Evolutionary conservation across 1,140 invertebrate species (phyloP).

Genomic region (Riptortus pedestris): DNA sequence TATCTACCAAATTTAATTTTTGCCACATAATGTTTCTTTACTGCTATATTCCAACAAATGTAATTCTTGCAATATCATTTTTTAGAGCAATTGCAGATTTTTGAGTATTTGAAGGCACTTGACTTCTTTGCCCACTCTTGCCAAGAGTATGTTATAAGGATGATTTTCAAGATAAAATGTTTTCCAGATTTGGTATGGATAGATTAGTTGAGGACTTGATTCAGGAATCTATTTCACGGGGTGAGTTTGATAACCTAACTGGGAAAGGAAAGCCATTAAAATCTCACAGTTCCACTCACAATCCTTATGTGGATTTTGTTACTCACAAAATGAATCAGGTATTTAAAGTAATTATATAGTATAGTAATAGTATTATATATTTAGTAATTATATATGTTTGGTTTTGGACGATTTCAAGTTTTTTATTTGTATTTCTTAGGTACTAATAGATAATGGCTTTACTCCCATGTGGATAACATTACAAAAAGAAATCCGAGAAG

Average conservation of each 20-base stretch:
- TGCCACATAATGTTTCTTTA: too few species aligned
- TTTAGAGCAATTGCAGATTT: too few species aligned
- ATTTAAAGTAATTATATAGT: slow-evolving; percentile 30
- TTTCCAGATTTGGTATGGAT: slow-evolving; percentile 62
- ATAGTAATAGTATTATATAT: neutral
- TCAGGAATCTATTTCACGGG: slow-evolving; percentile 76
- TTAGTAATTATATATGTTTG: neutral
- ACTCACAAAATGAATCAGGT: slow-evolving; percentile 83
- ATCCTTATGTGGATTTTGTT: slow-evolving; percentile 77
- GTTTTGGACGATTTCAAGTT: too few species aligned
- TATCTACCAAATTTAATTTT: too few species aligned
- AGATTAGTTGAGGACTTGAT: slow-evolving; percentile 82
- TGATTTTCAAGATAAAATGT: too few species aligned
- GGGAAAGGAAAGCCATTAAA: slow-evolving; percentile 71
- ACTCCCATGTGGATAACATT: slow-evolving; percentile 78
- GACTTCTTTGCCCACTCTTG: neutral
- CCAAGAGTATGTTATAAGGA: neutral
- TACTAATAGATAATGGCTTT: slow-evolving; percentile 79
- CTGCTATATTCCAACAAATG: too few species aligned
- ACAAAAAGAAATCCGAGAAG: slow-evolving; percentile 65
- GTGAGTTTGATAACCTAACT: slow-evolving; percentile 73
- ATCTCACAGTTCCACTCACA: slow-evolving; percentile 57
- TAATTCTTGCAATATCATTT: too few species aligned
- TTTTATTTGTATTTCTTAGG: slow-evolving; percentile 38
- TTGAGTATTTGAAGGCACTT: too few species aligned